These are phyloP conservation scores for Mellivora capensis DNA, from an alignment of 2,113 vertebrate species.

Conservation along the genomic window DNA sequence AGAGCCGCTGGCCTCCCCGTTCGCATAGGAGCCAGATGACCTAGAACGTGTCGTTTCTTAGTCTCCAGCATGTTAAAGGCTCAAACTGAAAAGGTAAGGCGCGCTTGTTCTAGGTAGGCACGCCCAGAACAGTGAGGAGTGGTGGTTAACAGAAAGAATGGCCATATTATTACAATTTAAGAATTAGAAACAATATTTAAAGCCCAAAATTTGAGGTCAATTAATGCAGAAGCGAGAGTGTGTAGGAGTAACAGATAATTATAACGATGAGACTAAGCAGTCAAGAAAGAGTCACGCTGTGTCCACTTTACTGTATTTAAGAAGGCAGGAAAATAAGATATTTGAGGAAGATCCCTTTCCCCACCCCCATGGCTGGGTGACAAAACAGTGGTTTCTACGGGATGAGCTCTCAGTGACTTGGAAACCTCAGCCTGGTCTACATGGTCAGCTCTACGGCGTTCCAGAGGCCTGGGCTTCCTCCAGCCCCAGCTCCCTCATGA, in stretches of 20 bases:
- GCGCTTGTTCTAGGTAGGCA: background rate
- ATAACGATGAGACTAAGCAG: background rate
- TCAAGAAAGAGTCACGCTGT: background rate
- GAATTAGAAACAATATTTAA: background rate
- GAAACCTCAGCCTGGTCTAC: rapidly evolving
- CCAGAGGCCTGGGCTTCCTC: background rate
- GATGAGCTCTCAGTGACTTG: background rate
- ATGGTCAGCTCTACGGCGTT: rapidly evolving
- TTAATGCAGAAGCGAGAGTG: background rate
- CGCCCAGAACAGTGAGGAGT: rapidly evolving
- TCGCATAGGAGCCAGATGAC: background rate
- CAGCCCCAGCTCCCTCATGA: background rate
- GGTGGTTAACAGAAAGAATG: background rate
- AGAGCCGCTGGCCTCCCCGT: rapidly evolving
- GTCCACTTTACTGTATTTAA: background rate
- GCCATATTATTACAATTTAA: background rate
- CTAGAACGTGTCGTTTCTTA: background rate
- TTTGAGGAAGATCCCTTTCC: background rate
- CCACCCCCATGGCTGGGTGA: background rate
- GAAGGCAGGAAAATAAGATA: background rate
- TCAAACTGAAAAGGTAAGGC: background rate
- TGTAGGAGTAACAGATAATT: background rate
- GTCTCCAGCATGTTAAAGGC: background rate
- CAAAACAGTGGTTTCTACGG: background rate
- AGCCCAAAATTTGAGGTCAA: background rate